Evolutionary conservation across 2,888 invertebrate genomes (phyloP), one percentile per base, ranked within the genome.

Genomic region (Eupithecia dodoneata): DNA sequence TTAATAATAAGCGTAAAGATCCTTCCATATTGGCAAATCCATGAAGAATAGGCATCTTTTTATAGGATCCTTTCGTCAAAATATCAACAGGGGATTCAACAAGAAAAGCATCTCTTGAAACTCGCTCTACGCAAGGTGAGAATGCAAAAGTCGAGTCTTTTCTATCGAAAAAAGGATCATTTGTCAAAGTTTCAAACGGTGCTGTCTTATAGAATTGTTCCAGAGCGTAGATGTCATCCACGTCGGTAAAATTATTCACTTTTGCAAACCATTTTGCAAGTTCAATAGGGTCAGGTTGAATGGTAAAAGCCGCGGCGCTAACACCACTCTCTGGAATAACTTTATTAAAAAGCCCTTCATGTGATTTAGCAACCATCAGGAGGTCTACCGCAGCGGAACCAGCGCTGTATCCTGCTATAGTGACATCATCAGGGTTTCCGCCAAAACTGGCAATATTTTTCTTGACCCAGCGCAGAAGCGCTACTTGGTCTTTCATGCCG

Each of bases 401-500:
- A 9, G 93, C 90, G 75, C 92, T 92, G 59, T 80, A 89, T 0
- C 91, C 93, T 2, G 76, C 77, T 55, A 93, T 76, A 1, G 91
- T 92, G 2, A 93, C 87, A 72, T 92, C 92, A 47, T 90, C 77
- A 52, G 93, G 89, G 44, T 92, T 89, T 1, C 93, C 93, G 15
- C 91, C 90, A 71, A 91, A 93, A 2, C 74, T 82, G 0, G 83
- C 90, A 71, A 93, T 91, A 76, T 93, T 92, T 7, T 82, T 83
- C 67, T 90, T 84, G 0, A 91, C 88, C 91, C 91, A 91, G 0
- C 84, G 85, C 13, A 92, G 83, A 44, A 90, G 80, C 0, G 90
- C 88, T 2, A 93, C 86, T 81, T 91, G 91, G 74, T 93, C 93
- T 80, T 93, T 93, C 86, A 92, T 85, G 4, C 91, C 93, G 42